Evolutionary conservation across 2,797 vertebrate species (phyloP).

Genomic region (Smutsia temminckii): DNA sequence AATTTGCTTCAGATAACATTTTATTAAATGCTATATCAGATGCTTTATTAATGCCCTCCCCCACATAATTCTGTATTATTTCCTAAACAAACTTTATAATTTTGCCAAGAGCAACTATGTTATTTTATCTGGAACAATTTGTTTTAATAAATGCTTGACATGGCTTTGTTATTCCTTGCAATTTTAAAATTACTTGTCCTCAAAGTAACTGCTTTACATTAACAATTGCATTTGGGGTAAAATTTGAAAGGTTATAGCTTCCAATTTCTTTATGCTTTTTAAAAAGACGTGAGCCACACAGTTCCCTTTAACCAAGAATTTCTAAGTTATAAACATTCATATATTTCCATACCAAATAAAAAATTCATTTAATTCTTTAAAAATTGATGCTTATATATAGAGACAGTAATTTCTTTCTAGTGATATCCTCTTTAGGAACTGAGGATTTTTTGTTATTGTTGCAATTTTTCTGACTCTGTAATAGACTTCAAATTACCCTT

Average conservation of each 20-base stretch:
- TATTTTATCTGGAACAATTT: slow-evolving; percentile 53
- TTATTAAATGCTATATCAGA: slow-evolving; percentile 54
- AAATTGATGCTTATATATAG: background rate
- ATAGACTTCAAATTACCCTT: slow-evolving; percentile 23
- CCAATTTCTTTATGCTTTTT: slow-evolving; percentile 3
- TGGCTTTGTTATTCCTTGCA: background rate
- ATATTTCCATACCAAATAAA: slow-evolving; percentile 31
- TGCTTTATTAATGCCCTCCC: slow-evolving; percentile 26
- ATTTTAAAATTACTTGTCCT: slow-evolving; percentile 56
- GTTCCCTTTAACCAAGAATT: slow-evolving; percentile 37
- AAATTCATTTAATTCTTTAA: slow-evolving; percentile 34
- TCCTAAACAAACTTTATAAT: slow-evolving; percentile 41
- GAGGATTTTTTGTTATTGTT: background rate
- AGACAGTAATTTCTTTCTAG: background rate
- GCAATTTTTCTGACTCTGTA: slow-evolving; percentile 1
- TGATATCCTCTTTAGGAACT: background rate
- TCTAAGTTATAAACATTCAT: background rate
- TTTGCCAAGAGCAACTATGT: slow-evolving; percentile 16
- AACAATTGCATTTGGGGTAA: slow-evolving; percentile 36
- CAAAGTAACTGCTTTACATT: slow-evolving; percentile 52
- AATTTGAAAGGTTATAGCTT: slow-evolving; percentile 42
- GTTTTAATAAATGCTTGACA: slow-evolving; percentile 55
- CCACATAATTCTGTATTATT: slow-evolving; percentile 50
- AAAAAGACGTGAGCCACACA: background rate
- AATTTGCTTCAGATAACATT: slow-evolving; percentile 61